Percentiles rank a stretch among this genome's conserved stretches.
Conservation (phyloP, 2,113 vertebrate genomes). For the Zeus faber region DNA sequence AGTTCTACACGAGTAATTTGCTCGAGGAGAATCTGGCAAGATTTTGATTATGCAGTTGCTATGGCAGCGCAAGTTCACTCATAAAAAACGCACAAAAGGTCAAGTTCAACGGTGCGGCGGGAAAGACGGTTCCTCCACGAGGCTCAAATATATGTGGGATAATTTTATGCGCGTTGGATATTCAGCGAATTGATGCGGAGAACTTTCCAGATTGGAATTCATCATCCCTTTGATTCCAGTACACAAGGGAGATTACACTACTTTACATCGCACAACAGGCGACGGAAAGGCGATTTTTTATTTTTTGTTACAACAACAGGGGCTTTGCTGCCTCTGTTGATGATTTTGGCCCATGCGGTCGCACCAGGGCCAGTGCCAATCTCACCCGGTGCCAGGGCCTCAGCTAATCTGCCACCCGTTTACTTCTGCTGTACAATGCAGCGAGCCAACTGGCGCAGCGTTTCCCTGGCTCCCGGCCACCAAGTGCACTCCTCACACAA, state of each 20-base stretch:
- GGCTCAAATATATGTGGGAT: too few relatives aligned
- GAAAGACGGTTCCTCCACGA: not conserved
- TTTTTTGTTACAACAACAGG: constrained; percentile 19
- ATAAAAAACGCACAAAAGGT: constrained; percentile 25
- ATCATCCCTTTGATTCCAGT: constrained; percentile 40
- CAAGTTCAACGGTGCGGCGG: not conserved
- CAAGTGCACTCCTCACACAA: constrained; percentile 18
- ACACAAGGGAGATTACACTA: constrained; percentile 38
- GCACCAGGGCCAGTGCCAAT: constrained; percentile 14
- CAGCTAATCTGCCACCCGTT: constrained; percentile 58
- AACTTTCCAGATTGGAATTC: constrained; percentile 26
- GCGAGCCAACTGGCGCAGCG: constrained; percentile 38
- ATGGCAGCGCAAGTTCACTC: constrained; percentile 20
- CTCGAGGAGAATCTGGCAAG: constrained; percentile 13
- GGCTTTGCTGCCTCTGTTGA: constrained; percentile 21
- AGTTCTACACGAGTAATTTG: constrained; percentile 22
- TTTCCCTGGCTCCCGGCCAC: constrained; percentile 37
- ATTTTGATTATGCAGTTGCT: constrained; percentile 36
- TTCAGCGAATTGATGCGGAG: constrained; percentile 14
- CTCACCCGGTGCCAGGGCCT: constrained; percentile 42
- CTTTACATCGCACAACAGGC: constrained; percentile 40
- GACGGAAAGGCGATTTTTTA: constrained; percentile 29
- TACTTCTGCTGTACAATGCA: constrained; percentile 49
- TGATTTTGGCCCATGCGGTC: constrained; percentile 33
- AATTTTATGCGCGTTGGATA: constrained; percentile 1